Percentiles rank a stretch among this genome's conserved stretches.
Conservation (phyloP, 2,113 vertebrate species). For the Pseudorasbora parva region DNA sequence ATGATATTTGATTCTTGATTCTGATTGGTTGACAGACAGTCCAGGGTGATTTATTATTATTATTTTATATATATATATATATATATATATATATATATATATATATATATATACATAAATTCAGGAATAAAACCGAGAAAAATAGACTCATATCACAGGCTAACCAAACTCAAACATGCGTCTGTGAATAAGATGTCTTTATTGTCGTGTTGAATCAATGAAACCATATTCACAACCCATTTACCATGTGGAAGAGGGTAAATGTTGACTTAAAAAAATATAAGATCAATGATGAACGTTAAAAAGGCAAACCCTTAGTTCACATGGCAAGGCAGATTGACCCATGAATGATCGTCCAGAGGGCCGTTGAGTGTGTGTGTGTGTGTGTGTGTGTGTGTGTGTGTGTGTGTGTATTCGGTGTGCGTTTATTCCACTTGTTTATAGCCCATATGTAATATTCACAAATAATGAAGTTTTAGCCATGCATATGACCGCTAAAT, state of each 20-base stretch:
- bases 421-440: not conserved
- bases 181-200: constrained; percentile 62
- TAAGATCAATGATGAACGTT: constrained; percentile 75
- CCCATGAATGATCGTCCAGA: not conserved
- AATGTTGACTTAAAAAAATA: constrained; percentile 82
- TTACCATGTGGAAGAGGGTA: constrained; percentile 62
- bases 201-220: constrained; percentile 74
- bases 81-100: too few relatives aligned
- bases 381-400: too few relatives aligned
- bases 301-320: constrained; percentile 34
- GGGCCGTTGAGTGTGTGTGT: not conserved
- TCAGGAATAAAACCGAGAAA: not conserved
- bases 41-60: not conserved
- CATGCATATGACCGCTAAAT: constrained; percentile 31
- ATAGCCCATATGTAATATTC: not conserved
- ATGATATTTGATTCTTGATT: not conserved
- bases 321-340: constrained; percentile 31
- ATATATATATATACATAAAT: too few relatives aligned
- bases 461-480: constrained; percentile 18
- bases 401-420: too few relatives aligned
- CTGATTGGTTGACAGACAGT: not conserved
- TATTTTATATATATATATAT: too few relatives aligned
- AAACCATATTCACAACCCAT: constrained; percentile 76
- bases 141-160: not conserved
- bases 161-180: not conserved